phyloP scores from a whole-genome alignment of 2,113 vertebrate genomes.

The Oreochromis tanganicae region DNA sequence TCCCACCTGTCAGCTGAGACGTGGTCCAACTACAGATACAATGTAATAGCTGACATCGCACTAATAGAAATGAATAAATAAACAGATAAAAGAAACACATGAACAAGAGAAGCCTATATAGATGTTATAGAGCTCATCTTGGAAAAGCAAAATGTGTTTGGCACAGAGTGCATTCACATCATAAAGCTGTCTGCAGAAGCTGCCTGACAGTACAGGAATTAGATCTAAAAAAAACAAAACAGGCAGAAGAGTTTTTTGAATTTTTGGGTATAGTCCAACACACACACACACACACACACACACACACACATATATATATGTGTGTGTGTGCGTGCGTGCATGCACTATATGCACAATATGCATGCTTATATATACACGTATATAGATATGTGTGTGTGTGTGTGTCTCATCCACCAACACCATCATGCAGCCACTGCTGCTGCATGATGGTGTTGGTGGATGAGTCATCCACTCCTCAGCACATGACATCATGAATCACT shows the following conservation, averaged over 20 bases:
- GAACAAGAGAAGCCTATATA: background rate
- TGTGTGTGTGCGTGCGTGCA: too few species aligned
- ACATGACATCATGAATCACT: constrained; percentile 74
- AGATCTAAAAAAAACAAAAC: background rate
- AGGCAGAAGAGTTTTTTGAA: background rate
- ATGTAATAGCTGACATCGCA: background rate
- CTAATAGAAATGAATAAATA: background rate
- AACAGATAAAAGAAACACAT: background rate
- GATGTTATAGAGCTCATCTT: rapidly evolving
- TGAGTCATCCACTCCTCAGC: constrained; percentile 70
- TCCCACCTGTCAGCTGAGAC: too few species aligned
- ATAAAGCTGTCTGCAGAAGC: background rate
- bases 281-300: background rate
- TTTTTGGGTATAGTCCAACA: background rate
- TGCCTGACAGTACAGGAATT: background rate
- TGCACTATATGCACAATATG: too few species aligned
- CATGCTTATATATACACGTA: too few species aligned
- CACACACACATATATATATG: rapidly evolving
- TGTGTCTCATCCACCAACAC: constrained; percentile 6
- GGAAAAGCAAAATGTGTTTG: background rate
- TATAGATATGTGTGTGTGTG: background rate
- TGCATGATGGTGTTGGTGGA: constrained; percentile 61
- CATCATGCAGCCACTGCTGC: constrained; percentile 36
- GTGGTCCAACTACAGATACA: background rate
- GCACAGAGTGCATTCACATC: background rate